Evolutionary conservation across 2,888 invertebrate genomes (phyloP), one percentile per base, ranked within the genome.

Genomic region (Drosophila maculinotata): DNA sequence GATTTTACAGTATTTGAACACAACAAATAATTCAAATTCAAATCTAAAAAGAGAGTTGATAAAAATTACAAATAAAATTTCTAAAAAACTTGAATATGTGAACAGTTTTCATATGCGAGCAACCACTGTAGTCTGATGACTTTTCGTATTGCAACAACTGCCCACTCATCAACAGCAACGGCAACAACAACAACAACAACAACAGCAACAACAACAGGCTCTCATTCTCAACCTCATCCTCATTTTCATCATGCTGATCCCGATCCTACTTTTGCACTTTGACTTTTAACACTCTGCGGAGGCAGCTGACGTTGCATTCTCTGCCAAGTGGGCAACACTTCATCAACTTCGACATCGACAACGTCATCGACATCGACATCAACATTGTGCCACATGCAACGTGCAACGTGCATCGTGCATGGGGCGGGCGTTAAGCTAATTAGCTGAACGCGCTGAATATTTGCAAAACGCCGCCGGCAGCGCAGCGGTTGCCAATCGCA

Each of bases 91-190:
- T n/a, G n/a, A n/a, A n/a, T n/a, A n/a, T n/a, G n/a, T n/a, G n/a
- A n/a, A n/a, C n/a, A 0, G 38, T 10, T 38, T 10, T 38, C 17
- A 4, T 20, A 17, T 9, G 12, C 45, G 45, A 12, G 6, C 1
- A 12, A 20, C 9, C 1, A 45, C 45, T 31, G 45, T 31, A 10
- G 17, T 15, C 26, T 3, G 45, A 65, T 63, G 63, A 63, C 63
- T 63, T 14, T 33, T 47, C 25, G 23, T 28, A 28, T 28, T 20
- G 33, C 58, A 57, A 31, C 69, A 80, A 79, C 76, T 80, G 79
- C 60, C 79, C 79, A 79, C 69, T 79, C 84, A 83, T 83, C 66
- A 57, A 33, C 17, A 35, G 10, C 44, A 52, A 23, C 12, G 53
- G 10, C 35, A 41, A 15, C 10, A 44, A 5, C 44, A 42, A 12